A percentile compares a stretch with the other conserved stretches of the same genome.
Conservation (phyloP, 2,113 vertebrate species). For the Barnardius zonarius region DNA sequence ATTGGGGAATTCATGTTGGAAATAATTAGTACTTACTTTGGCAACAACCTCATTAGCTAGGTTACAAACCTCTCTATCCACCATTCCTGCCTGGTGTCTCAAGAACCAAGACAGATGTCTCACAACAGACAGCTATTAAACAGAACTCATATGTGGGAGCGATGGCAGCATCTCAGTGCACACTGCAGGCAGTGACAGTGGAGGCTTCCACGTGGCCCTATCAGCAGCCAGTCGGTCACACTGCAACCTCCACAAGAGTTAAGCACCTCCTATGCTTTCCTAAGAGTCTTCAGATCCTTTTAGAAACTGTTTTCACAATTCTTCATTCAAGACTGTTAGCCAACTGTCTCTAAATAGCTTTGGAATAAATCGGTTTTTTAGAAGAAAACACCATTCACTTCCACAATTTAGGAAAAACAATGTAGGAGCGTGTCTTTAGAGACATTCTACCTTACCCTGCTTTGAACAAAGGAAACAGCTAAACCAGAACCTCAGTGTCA, state of each 20-base stretch:
- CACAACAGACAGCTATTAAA: neutral
- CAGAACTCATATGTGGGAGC: rapidly evolving
- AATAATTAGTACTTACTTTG: neutral
- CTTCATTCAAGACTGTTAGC: neutral
- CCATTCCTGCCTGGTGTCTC: neutral
- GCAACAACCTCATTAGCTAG: neutral
- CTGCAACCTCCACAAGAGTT: neutral
- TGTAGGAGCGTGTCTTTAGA: neutral
- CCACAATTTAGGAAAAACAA: neutral
- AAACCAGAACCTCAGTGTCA: neutral
- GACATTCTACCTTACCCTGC: neutral
- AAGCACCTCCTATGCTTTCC: neutral
- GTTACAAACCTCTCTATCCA: neutral
- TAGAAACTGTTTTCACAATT: neutral
- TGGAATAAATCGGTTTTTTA: neutral
- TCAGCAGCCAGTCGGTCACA: neutral
- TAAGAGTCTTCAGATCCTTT: neutral
- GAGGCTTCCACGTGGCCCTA: neutral
- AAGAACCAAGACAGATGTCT: neutral
- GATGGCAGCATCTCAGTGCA: neutral
- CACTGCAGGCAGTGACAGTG: neutral
- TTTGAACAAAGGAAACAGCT: neutral
- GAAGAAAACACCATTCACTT: neutral
- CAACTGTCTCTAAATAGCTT: neutral
- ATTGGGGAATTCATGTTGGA: neutral